A percentile compares a stretch with the other conserved stretches of the same genome.
phyloP scores from a whole-genome alignment of 2,888 invertebrate genomes.

The Adineta ricciae region DNA sequence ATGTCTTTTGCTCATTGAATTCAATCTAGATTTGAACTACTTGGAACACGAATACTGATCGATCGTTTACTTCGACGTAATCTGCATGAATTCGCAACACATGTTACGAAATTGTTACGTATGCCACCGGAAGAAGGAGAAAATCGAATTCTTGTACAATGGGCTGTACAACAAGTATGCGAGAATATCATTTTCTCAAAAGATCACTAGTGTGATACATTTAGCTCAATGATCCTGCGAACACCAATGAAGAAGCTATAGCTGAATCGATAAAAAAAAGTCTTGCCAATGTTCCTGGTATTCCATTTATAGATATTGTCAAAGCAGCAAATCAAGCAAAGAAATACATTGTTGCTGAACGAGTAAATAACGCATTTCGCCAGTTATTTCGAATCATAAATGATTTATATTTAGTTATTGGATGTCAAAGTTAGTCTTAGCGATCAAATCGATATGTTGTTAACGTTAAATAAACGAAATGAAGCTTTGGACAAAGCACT shows the following conservation, averaged over 20 bases:
- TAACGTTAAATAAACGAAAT: neutral
- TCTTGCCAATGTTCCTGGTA: neutral
- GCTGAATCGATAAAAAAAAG: neutral
- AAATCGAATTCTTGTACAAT: conserved; percentile 21
- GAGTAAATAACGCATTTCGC: neutral
- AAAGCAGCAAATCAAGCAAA: neutral
- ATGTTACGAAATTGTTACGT: neutral
- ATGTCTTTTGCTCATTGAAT: neutral
- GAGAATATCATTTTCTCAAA: too few species aligned
- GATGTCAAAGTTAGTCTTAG: neutral
- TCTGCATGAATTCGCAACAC: conserved; percentile 7
- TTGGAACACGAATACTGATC: neutral
- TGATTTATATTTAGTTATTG: neutral
- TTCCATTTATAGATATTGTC: conserved; percentile 17
- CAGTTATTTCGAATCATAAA: neutral
- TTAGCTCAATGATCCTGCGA: neutral
- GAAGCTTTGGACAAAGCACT: neutral
- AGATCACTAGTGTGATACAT: neutral
- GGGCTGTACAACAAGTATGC: neutral
- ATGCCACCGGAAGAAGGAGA: neutral
- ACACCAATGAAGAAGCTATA: conserved; percentile 5
- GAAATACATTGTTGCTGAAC: neutral
- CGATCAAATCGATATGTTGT: conserved; percentile 11
- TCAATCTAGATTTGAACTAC: neutral
- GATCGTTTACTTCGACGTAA: conserved; percentile 21